These are phyloP conservation scores for Platycercus adscitus DNA, from an alignment of 2,113 vertebrate species.

Conservation along the genomic window DNA sequence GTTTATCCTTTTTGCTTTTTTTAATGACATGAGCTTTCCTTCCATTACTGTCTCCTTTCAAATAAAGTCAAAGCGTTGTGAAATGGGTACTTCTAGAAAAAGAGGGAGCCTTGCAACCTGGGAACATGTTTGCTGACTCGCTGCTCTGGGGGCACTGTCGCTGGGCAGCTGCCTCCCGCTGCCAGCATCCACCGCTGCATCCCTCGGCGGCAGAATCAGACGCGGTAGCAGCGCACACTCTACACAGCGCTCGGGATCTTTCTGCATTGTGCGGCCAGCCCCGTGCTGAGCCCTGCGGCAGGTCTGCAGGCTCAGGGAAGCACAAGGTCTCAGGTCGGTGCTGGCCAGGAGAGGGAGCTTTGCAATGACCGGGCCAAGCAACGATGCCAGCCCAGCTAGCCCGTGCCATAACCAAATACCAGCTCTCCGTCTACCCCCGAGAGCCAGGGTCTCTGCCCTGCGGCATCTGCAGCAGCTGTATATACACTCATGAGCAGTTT, in stretches of 20 bases:
- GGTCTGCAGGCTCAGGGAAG: background rate
- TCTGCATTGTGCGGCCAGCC: rapidly evolving
- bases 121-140: rapidly evolving
- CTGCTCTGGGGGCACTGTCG: rapidly evolving
- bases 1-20: background rate
- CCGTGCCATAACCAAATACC: background rate
- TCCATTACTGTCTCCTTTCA: background rate
- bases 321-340: background rate
- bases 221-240: rapidly evolving
- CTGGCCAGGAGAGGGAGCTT: background rate
- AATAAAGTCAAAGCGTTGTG: background rate
- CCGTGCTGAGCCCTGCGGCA: background rate
- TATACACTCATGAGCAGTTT: background rate
- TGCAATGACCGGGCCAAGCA: background rate
- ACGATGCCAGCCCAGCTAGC: background rate
- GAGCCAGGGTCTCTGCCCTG: background rate
- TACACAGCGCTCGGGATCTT: rapidly evolving
- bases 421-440: rapidly evolving
- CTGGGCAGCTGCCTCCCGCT: background rate
- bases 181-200: no score
- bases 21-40: background rate
- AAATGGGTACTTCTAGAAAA: background rate
- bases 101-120: background rate
- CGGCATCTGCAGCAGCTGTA: background rate
- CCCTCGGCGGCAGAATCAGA: rapidly evolving